Percentiles rank a stretch among this genome's conserved stretches.
These are phyloP conservation scores for Callaeas wilsoni DNA, from an alignment of 2,113 vertebrate species.

Conservation along the genomic window DNA sequence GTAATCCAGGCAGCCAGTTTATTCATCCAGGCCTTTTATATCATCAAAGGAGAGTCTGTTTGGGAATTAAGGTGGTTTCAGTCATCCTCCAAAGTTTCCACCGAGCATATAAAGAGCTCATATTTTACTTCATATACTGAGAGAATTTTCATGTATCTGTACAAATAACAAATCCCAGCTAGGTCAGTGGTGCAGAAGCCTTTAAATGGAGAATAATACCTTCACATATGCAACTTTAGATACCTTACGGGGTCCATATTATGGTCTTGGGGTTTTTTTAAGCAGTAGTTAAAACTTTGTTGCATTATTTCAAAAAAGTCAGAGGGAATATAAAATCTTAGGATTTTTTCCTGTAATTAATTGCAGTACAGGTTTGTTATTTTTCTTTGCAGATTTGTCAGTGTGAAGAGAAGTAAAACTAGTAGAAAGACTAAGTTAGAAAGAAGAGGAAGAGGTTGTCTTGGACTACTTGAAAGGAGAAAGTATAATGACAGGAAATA, in stretches of 20 bases:
- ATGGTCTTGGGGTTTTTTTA: too few relatives aligned
- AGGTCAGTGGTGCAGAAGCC: background rate
- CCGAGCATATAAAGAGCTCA: background rate
- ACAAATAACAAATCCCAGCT: background rate
- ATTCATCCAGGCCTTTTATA: background rate
- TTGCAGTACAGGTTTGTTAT: background rate
- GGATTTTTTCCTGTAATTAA: background rate
- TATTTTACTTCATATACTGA: background rate
- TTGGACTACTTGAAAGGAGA: background rate
- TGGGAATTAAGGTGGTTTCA: background rate
- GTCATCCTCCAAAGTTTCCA: background rate
- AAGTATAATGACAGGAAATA: background rate
- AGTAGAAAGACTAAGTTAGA: background rate
- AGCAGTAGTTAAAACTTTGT: background rate
- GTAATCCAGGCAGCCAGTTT: background rate
- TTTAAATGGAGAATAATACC: background rate
- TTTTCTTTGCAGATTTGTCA: background rate
- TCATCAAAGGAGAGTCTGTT: background rate
- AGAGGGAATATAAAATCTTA: background rate
- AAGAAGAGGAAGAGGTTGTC: background rate
- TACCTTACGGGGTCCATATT: accelerated
- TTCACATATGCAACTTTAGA: background rate
- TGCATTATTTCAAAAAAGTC: background rate
- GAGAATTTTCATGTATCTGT: background rate
- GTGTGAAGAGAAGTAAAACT: background rate